Evolutionary conservation across 2,888 invertebrate genomes (phyloP).

Genomic region (Acanthosepion esculentum): DNA sequence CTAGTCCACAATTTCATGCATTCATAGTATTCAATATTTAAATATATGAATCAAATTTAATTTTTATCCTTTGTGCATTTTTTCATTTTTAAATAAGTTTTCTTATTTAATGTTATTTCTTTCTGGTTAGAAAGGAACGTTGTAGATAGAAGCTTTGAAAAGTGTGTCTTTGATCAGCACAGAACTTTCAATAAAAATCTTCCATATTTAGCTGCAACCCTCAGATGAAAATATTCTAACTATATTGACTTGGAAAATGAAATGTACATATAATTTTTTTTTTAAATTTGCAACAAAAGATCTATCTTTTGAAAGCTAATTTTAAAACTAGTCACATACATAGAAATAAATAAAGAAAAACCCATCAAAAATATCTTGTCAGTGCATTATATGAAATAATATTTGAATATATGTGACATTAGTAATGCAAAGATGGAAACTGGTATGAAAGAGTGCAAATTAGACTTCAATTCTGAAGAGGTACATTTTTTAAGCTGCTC

Average conservation of each 20-base stretch:
- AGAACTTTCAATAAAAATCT: neutral
- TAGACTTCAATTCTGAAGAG: conserved; percentile 1
- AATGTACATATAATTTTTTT: neutral
- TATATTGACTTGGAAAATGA: neutral
- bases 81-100: neutral
- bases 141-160: neutral
- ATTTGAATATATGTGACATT: neutral
- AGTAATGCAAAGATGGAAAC: neutral
- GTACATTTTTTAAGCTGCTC: neutral
- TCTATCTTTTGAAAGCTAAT: neutral
- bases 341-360: neutral
- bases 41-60: neutral
- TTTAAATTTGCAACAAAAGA: neutral
- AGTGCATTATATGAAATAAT: neutral
- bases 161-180: neutral
- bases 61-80: neutral
- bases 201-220: neutral
- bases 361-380: neutral
- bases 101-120: neutral
- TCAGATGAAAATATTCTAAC: neutral
- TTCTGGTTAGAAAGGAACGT: neutral
- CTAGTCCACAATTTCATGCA: neutral
- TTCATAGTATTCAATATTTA: neutral
- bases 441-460: conserved; percentile 33
- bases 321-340: conserved; percentile 21